A percentile compares a stretch with the other conserved stretches of the same genome.
These are phyloP conservation scores for Triops cancriformis DNA, from an alignment of 1,140 invertebrate species.

Conservation along the genomic window DNA sequence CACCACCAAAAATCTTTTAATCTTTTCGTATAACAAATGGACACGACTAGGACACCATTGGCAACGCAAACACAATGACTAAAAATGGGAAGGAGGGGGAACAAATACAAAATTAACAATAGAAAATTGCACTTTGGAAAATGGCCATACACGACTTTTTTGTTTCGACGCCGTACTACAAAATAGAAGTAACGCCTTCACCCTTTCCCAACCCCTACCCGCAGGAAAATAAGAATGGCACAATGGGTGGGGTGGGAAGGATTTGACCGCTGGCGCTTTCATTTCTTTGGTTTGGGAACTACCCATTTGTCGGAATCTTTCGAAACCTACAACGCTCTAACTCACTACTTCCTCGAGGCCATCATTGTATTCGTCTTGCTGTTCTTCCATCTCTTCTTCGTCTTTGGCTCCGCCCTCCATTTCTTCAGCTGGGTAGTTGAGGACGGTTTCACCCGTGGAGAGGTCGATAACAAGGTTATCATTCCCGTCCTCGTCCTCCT, in stretches of 20 bases:
- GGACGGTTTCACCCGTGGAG: neutral
- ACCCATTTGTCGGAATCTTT: neutral
- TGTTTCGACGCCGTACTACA: too few relatives aligned
- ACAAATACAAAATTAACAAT: neutral
- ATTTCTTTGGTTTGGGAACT: neutral
- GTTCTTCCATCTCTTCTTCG: neutral
- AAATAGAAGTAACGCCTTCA: neutral
- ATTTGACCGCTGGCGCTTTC: neutral
- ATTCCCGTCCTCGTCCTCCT: neutral
- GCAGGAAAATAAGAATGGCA: neutral
- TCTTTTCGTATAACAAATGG: neutral
- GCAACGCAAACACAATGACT: constrained; percentile 13
- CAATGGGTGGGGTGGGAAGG: neutral
- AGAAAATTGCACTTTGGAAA: constrained; percentile 1
- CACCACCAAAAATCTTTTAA: constrained; percentile 6
- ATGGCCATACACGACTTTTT: neutral
- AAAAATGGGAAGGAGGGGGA: neutral
- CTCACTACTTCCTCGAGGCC: neutral
- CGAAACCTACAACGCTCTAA: too few relatives aligned
- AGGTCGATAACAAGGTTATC: neutral
- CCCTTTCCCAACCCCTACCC: neutral
- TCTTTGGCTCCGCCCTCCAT: neutral
- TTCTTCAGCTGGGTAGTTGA: neutral
- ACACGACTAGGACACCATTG: neutral
- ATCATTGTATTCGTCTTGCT: neutral